A percentile compares a stretch with the other conserved stretches of the same genome.
Evolutionary conservation across 37 sponge, comb jelly and placozoan genomes (phyloP).

Genomic region (Chondrilla cf. caribensis): DNA sequence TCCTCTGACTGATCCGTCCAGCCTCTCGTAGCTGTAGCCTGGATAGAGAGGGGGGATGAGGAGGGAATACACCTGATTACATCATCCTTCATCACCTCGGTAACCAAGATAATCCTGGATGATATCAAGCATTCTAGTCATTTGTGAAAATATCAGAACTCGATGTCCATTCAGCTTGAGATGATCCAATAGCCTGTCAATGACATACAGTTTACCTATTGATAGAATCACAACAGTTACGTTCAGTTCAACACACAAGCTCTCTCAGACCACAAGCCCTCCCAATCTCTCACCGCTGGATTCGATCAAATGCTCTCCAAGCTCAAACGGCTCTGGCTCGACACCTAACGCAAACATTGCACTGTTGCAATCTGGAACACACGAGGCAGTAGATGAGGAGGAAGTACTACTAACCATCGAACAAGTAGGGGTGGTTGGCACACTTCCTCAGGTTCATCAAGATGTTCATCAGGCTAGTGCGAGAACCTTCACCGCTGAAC

Average conservation of each 20-base stretch:
- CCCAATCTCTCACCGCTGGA: conserved; percentile 68
- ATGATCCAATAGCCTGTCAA: conserved; percentile 66
- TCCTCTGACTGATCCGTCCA: conserved; percentile 92
- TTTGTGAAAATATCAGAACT: conserved; percentile 89
- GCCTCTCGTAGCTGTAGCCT: conserved; percentile 83
- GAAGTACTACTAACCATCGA: conserved; percentile 47
- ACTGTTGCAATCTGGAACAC: too few relatives aligned
- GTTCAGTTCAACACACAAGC: not conserved
- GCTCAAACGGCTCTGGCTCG: conserved; percentile 91
- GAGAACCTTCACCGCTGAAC: conserved; percentile 57
- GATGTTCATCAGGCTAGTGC: conserved; percentile 79
- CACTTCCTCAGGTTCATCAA: conserved; percentile 88
- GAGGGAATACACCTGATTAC: too few relatives aligned
- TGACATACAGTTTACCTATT: conserved; percentile 59
- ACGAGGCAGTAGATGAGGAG: too few relatives aligned
- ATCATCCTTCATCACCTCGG: conserved; percentile 2
- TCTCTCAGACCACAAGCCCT: not conserved
- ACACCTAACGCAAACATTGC: conserved; percentile 54
- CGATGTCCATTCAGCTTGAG: conserved; percentile 68
- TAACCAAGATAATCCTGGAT: conserved; percentile 88
- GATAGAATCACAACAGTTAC: not conserved
- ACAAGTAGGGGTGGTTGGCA: conserved; percentile 92
- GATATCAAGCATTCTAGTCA: conserved; percentile 88
- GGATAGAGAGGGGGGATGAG: not conserved
- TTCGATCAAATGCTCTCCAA: conserved; percentile 84